Evolutionary conservation across 2,797 vertebrate genomes (phyloP), one percentile per base, ranked within the genome.

Genomic region (Anguilla anguilla): DNA sequence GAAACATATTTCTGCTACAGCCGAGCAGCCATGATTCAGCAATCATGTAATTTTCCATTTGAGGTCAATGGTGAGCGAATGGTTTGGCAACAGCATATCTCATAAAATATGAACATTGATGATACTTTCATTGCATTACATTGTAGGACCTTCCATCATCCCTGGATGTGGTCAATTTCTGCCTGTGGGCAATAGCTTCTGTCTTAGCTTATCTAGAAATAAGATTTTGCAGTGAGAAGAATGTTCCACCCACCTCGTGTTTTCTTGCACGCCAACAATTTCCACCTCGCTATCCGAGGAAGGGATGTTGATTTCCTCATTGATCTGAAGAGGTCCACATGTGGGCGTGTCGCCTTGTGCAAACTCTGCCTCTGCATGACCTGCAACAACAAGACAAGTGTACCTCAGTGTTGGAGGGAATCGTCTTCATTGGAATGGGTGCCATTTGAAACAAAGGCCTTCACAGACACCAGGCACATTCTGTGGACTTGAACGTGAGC

Each of bases 251-350:
- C 96, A 99, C 98, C 98, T 97, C 94, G 97, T 94, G 91, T 98
- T 97, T 92, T 99, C 97, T 90, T 99, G 98, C 93, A 99, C 97
- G 57, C 97, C 98, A 72, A 99, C 97, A 88, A 99, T 99, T 94
- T 99, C 98, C 93, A 99, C 98, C 94, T 99, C 98, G 0, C 98
- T 99, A 92, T 99, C 98, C 0, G 98, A 98, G 90, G 98, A 99
- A 39, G 97, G 95, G 69, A 98, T 95, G 88, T 96, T 96, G 92
- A 98, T 98, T 96, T 97, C 97, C 94, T 97, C 97, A 91, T 97
- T 98, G 93, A 94, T 94, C 69, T 97, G 96, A 88, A 93, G 93
- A 85, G 93, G 94, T 90, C 92, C 91, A 89, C 92, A 88, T 83
- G 94, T 90, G 19, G 90, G 91, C 90, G 94, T 94, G 87, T 96